These are phyloP conservation scores for Rhombomys opimus DNA, from an alignment of 2,113 vertebrate genomes.

Conservation along the genomic window DNA sequence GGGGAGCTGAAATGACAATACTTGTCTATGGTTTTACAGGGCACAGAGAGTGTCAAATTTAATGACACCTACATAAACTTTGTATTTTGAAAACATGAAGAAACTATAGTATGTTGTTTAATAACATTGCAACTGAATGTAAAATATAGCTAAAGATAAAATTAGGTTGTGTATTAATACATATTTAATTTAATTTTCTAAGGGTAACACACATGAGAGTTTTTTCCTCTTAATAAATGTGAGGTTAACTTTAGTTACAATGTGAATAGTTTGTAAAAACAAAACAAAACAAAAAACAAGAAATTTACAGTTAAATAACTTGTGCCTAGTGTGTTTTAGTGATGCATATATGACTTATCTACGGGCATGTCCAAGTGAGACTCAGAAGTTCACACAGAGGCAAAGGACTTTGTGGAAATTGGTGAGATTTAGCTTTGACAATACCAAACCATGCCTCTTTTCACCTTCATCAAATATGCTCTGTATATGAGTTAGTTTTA, in stretches of 20 bases:
- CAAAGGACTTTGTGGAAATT: slow-evolving; percentile 64
- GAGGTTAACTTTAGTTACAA: background rate
- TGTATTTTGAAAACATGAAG: background rate
- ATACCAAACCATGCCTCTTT: background rate
- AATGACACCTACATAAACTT: background rate
- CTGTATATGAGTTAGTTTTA: background rate
- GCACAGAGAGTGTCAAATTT: background rate
- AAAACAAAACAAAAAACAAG: background rate
- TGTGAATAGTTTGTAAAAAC: background rate
- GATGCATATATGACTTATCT: background rate
- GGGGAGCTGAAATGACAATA: background rate
- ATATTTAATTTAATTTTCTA: background rate
- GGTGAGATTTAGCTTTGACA: slow-evolving; percentile 45
- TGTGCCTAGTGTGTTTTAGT: slow-evolving; percentile 56
- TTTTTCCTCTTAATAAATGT: background rate
- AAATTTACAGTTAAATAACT: background rate
- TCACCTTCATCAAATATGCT: background rate
- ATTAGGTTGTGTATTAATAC: background rate
- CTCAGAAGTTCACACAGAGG: slow-evolving; percentile 3
- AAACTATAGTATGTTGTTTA: background rate
- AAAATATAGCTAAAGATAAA: background rate
- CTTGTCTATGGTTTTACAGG: rapidly evolving
- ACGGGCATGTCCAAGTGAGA: slow-evolving; percentile 14
- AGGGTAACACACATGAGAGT: background rate
- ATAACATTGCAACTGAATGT: background rate